phyloP scores from a whole-genome alignment of 2,113 vertebrate genomes.

The Perognathus longimembris region DNA sequence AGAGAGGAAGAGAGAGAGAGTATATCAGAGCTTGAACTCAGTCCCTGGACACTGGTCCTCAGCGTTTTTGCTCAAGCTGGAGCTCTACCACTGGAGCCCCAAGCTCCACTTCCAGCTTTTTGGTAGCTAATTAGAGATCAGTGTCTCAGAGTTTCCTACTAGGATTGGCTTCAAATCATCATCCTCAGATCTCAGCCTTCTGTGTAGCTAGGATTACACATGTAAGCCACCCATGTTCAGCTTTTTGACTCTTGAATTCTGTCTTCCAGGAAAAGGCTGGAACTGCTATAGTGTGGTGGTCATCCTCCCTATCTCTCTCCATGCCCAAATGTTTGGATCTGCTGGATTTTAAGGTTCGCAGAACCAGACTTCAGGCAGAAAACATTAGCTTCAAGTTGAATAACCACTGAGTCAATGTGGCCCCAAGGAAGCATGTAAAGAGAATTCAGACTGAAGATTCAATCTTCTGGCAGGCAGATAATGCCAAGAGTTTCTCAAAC shows the following conservation, averaged over 20 bases:
- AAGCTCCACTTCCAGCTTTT: too few species aligned
- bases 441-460: not conserved
- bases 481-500: constrained; percentile 19
- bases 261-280: not conserved
- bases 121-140: too few species aligned
- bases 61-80: too few species aligned
- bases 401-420: not conserved
- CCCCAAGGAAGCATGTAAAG: not conserved
- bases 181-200: too few species aligned
- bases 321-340: not conserved
- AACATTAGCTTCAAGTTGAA: not conserved
- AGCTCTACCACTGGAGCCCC: too few species aligned
- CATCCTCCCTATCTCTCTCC: not conserved
- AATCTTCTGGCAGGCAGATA: not conserved
- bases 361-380: not conserved
- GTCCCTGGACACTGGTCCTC: too few species aligned
- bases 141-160: too few species aligned
- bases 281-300: not conserved
- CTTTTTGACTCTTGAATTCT: not conserved
- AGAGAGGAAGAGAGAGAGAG: too few species aligned
- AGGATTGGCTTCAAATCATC: too few species aligned
- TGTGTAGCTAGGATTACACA: too few species aligned
- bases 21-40: too few species aligned
- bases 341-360: not conserved
- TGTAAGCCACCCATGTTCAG: too few species aligned